Conservation (phyloP, 92 coral and sea anemone genomes). For the Siderastrea radians region DNA sequence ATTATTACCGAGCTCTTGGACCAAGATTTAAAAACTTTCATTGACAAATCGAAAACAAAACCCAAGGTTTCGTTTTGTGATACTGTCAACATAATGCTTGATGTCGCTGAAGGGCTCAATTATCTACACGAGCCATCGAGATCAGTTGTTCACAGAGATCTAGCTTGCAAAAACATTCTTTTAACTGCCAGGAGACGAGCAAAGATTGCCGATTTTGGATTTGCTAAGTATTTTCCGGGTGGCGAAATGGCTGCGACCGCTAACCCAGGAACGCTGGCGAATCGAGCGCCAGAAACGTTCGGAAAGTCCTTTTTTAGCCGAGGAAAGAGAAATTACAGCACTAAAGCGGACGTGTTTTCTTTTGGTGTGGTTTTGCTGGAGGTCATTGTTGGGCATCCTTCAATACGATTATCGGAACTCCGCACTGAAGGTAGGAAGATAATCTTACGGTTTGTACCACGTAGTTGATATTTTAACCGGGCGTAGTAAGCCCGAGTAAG, state of each 20-base stretch:
- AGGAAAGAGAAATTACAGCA: slow-evolving; percentile 53
- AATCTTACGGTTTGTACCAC: no score
- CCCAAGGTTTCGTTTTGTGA: slow-evolving; percentile 44
- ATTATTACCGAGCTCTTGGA: slow-evolving; percentile 51
- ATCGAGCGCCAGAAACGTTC: slow-evolving; percentile 42
- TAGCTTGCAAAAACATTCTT: slow-evolving; percentile 44
- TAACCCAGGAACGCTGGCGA: slow-evolving; percentile 12
- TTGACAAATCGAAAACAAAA: not conserved
- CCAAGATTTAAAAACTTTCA: slow-evolving; percentile 38
- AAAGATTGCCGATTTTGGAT: slow-evolving; percentile 56
- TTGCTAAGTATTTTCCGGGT: slow-evolving; percentile 45
- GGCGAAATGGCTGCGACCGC: slow-evolving; percentile 40
- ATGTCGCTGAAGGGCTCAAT: slow-evolving; percentile 40
- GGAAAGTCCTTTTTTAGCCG: slow-evolving; percentile 26
- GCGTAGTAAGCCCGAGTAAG: no score
- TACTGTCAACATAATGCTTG: slow-evolving; percentile 33
- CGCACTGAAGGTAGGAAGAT: slow-evolving; percentile 31
- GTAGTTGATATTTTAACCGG: no score
- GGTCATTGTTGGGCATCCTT: slow-evolving; percentile 80
- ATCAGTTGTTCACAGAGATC: slow-evolving; percentile 25
- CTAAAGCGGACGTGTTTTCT: slow-evolving; percentile 84
- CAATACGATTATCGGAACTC: slow-evolving; percentile 8
- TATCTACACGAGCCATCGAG: slow-evolving; percentile 39
- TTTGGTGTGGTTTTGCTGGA: slow-evolving; percentile 84
- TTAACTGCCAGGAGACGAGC: slow-evolving; percentile 19